Base-by-base conservation (phyloP, 2,113 vertebrate species). In the Poecilia latipinna region DNA sequence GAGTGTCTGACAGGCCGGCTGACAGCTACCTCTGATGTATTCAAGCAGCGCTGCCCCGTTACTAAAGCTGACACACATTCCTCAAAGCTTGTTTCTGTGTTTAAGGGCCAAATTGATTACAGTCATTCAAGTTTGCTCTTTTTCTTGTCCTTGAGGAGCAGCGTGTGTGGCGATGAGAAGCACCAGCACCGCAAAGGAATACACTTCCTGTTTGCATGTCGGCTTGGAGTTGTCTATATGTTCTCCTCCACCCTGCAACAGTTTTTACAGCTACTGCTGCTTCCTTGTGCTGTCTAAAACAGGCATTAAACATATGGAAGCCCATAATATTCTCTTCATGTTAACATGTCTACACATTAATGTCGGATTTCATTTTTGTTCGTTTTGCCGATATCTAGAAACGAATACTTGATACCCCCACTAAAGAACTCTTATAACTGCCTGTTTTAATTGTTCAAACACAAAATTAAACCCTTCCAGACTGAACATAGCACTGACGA, bases 1-100 rank as follows among this genome's bases (percentile, higher is more conserved):
- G 0, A 28, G 66, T 77, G 82, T 82, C 66, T 82, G 85, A 78
- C 81, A 81, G 24, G 74, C 3, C 22, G 11, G 33, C 75, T 87
- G 82, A 85, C 83, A 80, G 83, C 80, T 82, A 78, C 42, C 65
- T 80, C 68, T 85, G 86, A 85, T 85, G 77, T 73, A 78, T 85
- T 68, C 71, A 80, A 77, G 72, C 44, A 64, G 13, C 74, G 24
- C 61, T 70, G 44, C 79, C 72, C 42, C 62, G 33, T 68, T 75
- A 68, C 71, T 73, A 68, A 67, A 28, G 64, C 77, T 85, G 82
- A 80, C 77, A 85, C 60, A 62, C 63, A 64, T 65, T 76, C 69
- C 76, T 77, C 72, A 74, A 39, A 84, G 70, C 68, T 31, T 79
- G 51, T 77, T 69, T 69, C 79, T 61, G 65, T 61, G 32, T 75